Conservation (phyloP, 2,797 vertebrate species). For the Hapalemur alaotrensis region DNA sequence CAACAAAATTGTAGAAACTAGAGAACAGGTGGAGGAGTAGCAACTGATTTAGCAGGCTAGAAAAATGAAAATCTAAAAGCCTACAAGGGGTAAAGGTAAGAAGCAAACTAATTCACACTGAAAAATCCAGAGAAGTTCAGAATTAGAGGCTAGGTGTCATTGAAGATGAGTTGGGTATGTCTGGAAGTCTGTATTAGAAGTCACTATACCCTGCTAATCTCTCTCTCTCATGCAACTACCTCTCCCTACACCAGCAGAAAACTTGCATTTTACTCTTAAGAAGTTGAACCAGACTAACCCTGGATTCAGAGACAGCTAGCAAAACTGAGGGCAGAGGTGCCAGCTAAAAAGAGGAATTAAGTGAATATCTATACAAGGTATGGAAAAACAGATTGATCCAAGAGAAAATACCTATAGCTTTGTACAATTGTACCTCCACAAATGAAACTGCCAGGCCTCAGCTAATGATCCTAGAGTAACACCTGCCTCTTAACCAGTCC, state of each 20-base stretch:
- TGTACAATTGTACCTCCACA: not conserved
- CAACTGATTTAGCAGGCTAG: not conserved
- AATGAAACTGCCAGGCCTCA: not conserved
- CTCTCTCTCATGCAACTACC: not conserved
- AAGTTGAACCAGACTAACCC: not conserved
- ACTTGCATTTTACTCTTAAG: not conserved
- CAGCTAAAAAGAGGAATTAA: not conserved
- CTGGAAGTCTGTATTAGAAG: not conserved
- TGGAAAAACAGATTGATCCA: not conserved
- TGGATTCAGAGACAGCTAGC: not conserved
- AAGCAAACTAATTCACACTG: not conserved
- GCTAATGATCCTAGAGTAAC: not conserved
- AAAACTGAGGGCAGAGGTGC: not conserved
- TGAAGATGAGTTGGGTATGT: not conserved
- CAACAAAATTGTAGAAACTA: not conserved
- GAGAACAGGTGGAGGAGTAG: not conserved
- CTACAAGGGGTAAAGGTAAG: not conserved
- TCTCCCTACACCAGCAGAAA: not conserved
- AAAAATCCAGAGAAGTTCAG: not conserved
- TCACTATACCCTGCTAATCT: not conserved
- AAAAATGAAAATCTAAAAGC: not conserved
- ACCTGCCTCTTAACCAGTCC: not conserved
- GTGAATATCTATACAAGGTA: not conserved
- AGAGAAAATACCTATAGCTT: not conserved
- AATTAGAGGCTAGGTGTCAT: not conserved